These are phyloP conservation scores for Rhinogobio ventralis DNA, from an alignment of 2,797 vertebrate species.

Conservation along the genomic window DNA sequence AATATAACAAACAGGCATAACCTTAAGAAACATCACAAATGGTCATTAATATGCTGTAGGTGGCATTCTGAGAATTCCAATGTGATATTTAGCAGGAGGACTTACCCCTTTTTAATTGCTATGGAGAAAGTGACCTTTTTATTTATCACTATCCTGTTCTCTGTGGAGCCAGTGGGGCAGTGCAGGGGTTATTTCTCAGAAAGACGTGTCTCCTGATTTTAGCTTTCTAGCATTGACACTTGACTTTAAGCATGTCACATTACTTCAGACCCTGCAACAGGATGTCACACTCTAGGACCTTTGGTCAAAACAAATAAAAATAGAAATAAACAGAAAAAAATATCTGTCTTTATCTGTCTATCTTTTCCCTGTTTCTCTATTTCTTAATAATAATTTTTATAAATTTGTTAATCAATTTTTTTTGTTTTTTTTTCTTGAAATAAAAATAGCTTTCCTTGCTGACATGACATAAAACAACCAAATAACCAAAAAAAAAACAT, in stretches of 20 bases:
- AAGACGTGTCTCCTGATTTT: not conserved
- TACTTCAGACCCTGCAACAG: not conserved
- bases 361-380: not conserved
- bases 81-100: conserved; percentile 72
- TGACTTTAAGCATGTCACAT: not conserved
- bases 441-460: not conserved
- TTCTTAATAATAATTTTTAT: not conserved
- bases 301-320: not conserved
- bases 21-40: conserved; percentile 64
- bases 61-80: conserved; percentile 66
- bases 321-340: not conserved
- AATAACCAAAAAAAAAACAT: not conserved
- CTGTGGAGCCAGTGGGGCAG: conserved; percentile 50
- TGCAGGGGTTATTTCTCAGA: conserved; percentile 25
- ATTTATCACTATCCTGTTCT: conserved; percentile 56
- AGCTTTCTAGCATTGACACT: not conserved
- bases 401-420: too few relatives aligned
- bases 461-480: not conserved
- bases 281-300: not conserved
- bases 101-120: conserved; percentile 69
- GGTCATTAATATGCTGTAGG: conserved; percentile 71
- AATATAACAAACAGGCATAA: conserved; percentile 55
- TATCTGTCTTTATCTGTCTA: not conserved
- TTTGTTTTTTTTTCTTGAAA: not conserved
- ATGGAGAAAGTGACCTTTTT: conserved; percentile 70